A percentile compares a stretch with the other conserved stretches of the same genome.
phyloP scores from a whole-genome alignment of 2,888 invertebrate species.

The Pterostichus niger region DNA sequence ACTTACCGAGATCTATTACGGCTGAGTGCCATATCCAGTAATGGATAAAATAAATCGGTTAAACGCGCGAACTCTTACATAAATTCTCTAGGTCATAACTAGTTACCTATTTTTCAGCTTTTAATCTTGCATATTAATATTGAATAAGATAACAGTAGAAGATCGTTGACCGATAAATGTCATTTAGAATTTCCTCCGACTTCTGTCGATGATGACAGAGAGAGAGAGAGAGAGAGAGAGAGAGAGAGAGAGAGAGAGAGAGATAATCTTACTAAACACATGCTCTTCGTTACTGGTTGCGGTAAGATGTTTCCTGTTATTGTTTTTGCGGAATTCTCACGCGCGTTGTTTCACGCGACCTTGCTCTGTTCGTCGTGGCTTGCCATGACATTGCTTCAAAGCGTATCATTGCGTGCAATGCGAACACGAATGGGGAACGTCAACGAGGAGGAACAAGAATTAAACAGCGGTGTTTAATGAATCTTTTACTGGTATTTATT shows the following conservation, averaged over 20 bases:
- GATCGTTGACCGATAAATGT: conserved; percentile 23
- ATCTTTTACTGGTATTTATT: no score
- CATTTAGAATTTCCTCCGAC: not conserved
- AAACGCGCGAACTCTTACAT: no score
- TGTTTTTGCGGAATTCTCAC: conserved; percentile 36
- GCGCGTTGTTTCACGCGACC: not conserved
- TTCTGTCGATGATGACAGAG: conserved; percentile 1
- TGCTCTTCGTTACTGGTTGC: not conserved
- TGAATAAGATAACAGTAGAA: not conserved
- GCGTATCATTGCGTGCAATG: not conserved
- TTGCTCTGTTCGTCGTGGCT: conserved; percentile 10
- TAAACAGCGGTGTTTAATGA: no score
- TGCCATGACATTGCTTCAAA: conserved; percentile 22
- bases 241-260: no score
- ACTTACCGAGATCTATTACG: no score
- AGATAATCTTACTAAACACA: not conserved
- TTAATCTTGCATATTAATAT: no score
- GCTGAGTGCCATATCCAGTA: no score
- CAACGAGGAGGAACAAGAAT: not conserved
- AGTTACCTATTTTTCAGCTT: no score
- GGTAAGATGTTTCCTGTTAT: conserved; percentile 17
- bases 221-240: no score
- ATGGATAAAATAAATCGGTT: no score
- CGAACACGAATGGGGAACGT: not conserved
- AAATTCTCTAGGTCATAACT: no score